Evolutionary conservation across 2,888 invertebrate species (phyloP).

Genomic region (Leptopilina syphax): DNA sequence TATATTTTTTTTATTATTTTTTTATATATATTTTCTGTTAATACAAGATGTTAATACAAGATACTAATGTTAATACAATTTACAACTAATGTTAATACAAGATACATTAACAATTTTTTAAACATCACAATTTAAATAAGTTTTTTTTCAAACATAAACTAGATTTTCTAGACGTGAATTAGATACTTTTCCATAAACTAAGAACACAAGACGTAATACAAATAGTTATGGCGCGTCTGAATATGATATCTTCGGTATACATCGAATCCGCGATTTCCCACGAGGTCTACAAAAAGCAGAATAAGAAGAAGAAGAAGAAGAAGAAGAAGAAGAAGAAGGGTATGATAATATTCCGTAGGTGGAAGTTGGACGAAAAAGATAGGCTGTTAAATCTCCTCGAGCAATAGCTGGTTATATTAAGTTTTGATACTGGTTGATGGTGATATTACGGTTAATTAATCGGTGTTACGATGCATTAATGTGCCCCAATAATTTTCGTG

Average conservation of each 20-base stretch:
- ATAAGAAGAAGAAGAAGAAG: neutral
- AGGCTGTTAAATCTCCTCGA: neutral
- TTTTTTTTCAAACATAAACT: too few relatives aligned
- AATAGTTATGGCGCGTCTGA: conserved; percentile 1
- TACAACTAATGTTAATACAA: too few relatives aligned
- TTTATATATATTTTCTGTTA: too few relatives aligned
- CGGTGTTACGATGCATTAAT: conserved; percentile 57
- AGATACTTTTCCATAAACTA: neutral
- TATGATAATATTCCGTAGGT: neutral
- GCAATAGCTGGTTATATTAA: conserved; percentile 2
- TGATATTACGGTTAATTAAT: conserved; percentile 59
- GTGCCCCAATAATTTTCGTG: conserved; percentile 58
- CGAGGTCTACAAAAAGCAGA: conserved; percentile 26
- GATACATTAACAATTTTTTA: too few relatives aligned
- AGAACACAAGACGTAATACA: neutral
- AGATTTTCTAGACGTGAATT: neutral
- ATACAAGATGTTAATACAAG: too few relatives aligned
- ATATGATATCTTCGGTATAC: neutral
- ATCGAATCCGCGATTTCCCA: conserved; percentile 10
- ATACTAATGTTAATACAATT: too few relatives aligned
- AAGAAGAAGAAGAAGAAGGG: too few relatives aligned
- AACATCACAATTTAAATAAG: too few relatives aligned
- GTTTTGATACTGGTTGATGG: conserved; percentile 48
- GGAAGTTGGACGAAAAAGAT: neutral
- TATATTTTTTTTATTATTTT: too few relatives aligned